These are phyloP conservation scores for Apodemus speciosus DNA, from an alignment of 2,113 vertebrate species.

Conservation along the genomic window DNA sequence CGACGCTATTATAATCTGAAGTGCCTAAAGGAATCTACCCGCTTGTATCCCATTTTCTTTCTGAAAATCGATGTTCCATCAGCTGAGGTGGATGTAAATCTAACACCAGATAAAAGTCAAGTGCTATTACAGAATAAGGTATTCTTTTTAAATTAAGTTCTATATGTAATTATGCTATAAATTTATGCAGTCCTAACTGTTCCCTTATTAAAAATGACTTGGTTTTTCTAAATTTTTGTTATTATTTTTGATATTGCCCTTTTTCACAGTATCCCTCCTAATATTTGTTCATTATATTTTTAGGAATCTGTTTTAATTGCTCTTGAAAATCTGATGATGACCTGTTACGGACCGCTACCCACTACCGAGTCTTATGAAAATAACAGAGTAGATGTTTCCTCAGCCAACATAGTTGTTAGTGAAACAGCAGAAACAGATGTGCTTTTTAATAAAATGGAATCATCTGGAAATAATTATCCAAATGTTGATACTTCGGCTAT, in stretches of 20 bases:
- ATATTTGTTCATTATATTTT: constrained; percentile 62
- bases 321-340: constrained; percentile 92
- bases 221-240: constrained; percentile 1
- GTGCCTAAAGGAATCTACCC: constrained; percentile 85
- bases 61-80: constrained; percentile 91
- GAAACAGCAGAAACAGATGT: constrained; percentile 84
- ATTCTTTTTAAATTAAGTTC: constrained; percentile 70
- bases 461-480: constrained; percentile 81
- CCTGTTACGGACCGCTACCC: constrained; percentile 90
- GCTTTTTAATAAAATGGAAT: constrained; percentile 76
- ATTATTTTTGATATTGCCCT: constrained; percentile 1
- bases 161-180: constrained; percentile 45
- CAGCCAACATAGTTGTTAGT: constrained; percentile 79
- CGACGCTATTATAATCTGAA: constrained; percentile 89
- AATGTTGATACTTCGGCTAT: constrained; percentile 77
- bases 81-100: constrained; percentile 92
- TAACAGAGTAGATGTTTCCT: constrained; percentile 82
- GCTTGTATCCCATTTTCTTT: constrained; percentile 91
- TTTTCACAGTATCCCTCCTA: constrained; percentile 52
- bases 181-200: background rate
- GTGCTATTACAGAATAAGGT: constrained; percentile 97
- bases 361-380: constrained; percentile 77
- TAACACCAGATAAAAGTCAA: constrained; percentile 97
- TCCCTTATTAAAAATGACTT: constrained; percentile 48
- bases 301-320: constrained; percentile 92